These are phyloP conservation scores for Sarcophilus harrisii DNA, from an alignment of 2,797 vertebrate genomes.

Conservation along the genomic window DNA sequence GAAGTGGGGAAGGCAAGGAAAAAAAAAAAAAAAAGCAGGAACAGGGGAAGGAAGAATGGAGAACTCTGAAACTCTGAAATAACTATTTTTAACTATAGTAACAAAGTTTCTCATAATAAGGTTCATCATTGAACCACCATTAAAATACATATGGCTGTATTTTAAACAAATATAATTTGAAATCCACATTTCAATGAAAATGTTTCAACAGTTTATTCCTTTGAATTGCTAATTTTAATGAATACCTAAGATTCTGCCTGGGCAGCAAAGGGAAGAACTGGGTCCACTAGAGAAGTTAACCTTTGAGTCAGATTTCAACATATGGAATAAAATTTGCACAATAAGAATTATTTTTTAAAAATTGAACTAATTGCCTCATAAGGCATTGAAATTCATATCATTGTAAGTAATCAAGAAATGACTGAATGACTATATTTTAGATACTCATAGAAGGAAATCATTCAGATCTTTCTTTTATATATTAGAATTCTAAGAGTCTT, in stretches of 20 bases:
- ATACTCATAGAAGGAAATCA: background rate
- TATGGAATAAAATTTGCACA: background rate
- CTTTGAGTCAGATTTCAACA: background rate
- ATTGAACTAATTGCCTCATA: background rate
- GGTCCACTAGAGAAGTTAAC: background rate
- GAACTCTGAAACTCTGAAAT: background rate
- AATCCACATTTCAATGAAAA: slow-evolving; percentile 44
- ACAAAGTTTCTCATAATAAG: slow-evolving; percentile 10
- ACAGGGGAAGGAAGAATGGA: background rate
- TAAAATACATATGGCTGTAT: background rate
- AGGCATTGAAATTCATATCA: background rate
- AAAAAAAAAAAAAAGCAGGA: background rate
- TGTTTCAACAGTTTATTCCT: slow-evolving; percentile 18
- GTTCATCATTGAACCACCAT: background rate
- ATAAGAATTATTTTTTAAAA: background rate
- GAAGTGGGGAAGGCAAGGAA: background rate
- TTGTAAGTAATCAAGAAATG: background rate
- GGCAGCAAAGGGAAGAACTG: background rate
- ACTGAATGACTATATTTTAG: background rate
- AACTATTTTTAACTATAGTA: background rate
- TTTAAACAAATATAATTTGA: slow-evolving; percentile 34
- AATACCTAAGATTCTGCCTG: background rate
- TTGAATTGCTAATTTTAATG: background rate
- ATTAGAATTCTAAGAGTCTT: background rate
- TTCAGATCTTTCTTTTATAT: background rate